These are phyloP conservation scores for Scolopax bukidnonensis DNA, from an alignment of 2,797 vertebrate genomes.

Conservation along the genomic window DNA sequence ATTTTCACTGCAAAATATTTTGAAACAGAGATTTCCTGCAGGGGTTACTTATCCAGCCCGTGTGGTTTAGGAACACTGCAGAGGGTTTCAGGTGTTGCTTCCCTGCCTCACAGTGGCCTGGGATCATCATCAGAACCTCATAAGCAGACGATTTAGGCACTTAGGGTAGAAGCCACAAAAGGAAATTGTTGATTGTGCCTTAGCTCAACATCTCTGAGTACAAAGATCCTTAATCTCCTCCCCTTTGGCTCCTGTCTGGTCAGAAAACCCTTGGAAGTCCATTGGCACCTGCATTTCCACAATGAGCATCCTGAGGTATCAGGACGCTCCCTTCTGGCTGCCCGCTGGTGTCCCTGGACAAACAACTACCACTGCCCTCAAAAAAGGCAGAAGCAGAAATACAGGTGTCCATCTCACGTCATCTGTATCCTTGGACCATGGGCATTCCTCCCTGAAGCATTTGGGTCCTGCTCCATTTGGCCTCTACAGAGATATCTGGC, in stretches of 20 bases:
- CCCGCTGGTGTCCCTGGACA: not conserved
- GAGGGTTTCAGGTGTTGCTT: not conserved
- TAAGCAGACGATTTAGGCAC: not conserved
- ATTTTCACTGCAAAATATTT: not conserved
- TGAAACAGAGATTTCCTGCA: not conserved
- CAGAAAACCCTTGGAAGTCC: not conserved
- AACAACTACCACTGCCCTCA: fast-evolving
- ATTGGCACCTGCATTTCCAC: not conserved
- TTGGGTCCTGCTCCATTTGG: not conserved
- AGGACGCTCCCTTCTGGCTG: not conserved
- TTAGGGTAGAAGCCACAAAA: not conserved
- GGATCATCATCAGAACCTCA: not conserved
- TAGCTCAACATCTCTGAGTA: not conserved
- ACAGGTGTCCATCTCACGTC: not conserved
- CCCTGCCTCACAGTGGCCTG: not conserved
- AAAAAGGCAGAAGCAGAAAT: not conserved
- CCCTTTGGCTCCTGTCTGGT: not conserved
- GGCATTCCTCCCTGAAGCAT: not conserved
- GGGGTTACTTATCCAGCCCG: not conserved
- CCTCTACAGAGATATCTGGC: not conserved
- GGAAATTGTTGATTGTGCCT: not conserved
- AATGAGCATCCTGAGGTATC: not conserved
- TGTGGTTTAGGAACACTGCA: not conserved
- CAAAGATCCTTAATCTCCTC: not conserved
- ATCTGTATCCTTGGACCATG: not conserved